A percentile compares a stretch with the other conserved stretches of the same genome.
These are phyloP conservation scores for Venusia cambrica DNA, from an alignment of 2,888 invertebrate genomes.

Conservation along the genomic window DNA sequence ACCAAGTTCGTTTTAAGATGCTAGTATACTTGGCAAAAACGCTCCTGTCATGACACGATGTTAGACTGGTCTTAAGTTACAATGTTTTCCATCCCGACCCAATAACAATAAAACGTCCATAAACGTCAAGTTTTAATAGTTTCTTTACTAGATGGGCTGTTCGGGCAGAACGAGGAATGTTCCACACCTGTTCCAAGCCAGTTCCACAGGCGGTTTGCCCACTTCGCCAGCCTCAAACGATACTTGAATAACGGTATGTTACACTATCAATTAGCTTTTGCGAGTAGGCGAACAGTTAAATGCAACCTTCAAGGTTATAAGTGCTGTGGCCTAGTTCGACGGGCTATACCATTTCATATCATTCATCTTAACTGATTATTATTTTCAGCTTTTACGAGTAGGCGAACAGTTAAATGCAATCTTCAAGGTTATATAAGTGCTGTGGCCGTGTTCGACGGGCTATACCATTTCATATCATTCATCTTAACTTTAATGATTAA, in stretches of 20 bases:
- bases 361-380: too few species aligned
- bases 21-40: too few species aligned
- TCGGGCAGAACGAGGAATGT: conserved; percentile 10
- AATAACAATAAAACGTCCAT: too few species aligned
- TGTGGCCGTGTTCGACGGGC: too few species aligned
- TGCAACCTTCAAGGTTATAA: conserved; percentile 13
- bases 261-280: conserved; percentile 25
- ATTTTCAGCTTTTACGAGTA: conserved; percentile 17
- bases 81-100: too few species aligned
- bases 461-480: too few species aligned
- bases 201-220: conserved; percentile 13
- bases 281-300: conserved; percentile 17
- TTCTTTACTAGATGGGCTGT: conserved; percentile 8
- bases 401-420: conserved; percentile 20
- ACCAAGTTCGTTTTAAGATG: too few species aligned
- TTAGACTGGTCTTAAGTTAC: too few species aligned
- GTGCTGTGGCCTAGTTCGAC: too few species aligned
- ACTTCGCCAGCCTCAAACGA: conserved; percentile 12
- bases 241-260: conserved; percentile 20
- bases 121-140: conserved; percentile 5
- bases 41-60: too few species aligned
- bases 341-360: too few species aligned
- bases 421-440: conserved; percentile 9
- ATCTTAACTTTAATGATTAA: too few species aligned
- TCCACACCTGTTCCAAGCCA: conserved; percentile 25